phyloP scores from a whole-genome alignment of 2,888 invertebrate genomes.

The Lithophane leautieri region DNA sequence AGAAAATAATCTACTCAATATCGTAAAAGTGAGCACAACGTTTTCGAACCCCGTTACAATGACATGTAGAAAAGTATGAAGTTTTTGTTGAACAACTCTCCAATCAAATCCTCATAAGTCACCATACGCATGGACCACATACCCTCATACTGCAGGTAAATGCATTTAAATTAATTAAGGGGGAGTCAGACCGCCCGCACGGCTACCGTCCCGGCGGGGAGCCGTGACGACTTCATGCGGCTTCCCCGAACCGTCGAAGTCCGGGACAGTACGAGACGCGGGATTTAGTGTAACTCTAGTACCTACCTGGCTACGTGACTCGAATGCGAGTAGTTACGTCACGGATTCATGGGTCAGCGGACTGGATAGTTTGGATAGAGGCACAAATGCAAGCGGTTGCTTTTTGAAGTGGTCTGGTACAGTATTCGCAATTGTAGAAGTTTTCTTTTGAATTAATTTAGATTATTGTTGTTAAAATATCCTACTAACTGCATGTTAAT shows the following conservation, averaged over 20 bases:
- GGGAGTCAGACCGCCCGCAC: constrained; percentile 87
- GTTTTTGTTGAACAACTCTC: constrained; percentile 9
- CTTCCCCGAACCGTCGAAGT: constrained; percentile 81
- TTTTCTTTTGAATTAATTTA: neutral
- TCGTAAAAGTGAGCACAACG: neutral
- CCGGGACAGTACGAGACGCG: constrained; percentile 54
- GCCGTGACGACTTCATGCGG: constrained; percentile 89
- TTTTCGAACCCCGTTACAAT: neutral
- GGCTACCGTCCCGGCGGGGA: constrained; percentile 85
- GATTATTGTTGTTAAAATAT: neutral
- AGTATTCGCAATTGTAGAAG: neutral
- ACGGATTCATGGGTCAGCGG: constrained; percentile 49
- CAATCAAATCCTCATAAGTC: constrained; percentile 36
- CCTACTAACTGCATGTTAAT: too few species aligned
- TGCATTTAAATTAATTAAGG: constrained; percentile 89
- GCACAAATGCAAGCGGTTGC: constrained; percentile 30
- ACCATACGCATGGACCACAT: constrained; percentile 56
- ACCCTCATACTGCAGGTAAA: constrained; percentile 79
- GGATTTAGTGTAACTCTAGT: constrained; percentile 72
- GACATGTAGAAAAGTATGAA: neutral
- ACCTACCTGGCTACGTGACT: constrained; percentile 69
- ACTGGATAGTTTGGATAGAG: constrained; percentile 37
- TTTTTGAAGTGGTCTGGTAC: constrained; percentile 21
- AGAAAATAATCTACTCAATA: neutral
- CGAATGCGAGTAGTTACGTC: constrained; percentile 61